phyloP scores from a whole-genome alignment of 2,888 invertebrate genomes.

The Leptopilina myrica region DNA sequence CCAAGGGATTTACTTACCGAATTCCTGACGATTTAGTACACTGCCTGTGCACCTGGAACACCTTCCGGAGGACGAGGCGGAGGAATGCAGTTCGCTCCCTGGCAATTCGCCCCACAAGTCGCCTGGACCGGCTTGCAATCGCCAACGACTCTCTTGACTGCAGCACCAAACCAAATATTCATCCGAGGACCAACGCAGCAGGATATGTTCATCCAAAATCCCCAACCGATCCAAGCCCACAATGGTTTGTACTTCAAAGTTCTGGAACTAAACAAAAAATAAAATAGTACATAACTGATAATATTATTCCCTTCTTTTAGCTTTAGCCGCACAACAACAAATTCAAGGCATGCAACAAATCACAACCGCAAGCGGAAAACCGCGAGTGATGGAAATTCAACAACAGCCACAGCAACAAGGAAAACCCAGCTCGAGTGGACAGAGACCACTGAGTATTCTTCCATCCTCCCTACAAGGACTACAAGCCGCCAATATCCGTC shows the following conservation, averaged over 20 bases:
- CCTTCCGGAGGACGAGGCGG: slow-evolving; percentile 69
- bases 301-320: slow-evolving; percentile 56
- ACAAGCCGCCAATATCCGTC: slow-evolving; percentile 82
- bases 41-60: slow-evolving; percentile 73
- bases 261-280: slow-evolving; percentile 1
- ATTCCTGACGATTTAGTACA: slow-evolving; percentile 67
- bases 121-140: slow-evolving; percentile 88
- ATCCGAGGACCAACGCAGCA: slow-evolving; percentile 87
- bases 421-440: slow-evolving; percentile 69
- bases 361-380: slow-evolving; percentile 74
- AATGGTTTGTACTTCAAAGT: slow-evolving; percentile 79
- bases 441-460: slow-evolving; percentile 79
- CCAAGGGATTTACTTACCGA: neutral
- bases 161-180: slow-evolving; percentile 88
- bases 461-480: slow-evolving; percentile 79
- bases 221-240: slow-evolving; percentile 83
- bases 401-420: slow-evolving; percentile 73
- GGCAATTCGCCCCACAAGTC: slow-evolving; percentile 88
- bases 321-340: slow-evolving; percentile 76
- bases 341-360: slow-evolving; percentile 74
- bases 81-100: slow-evolving; percentile 85
- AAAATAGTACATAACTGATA: neutral
- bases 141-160: slow-evolving; percentile 81
- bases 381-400: slow-evolving; percentile 75
- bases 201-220: slow-evolving; percentile 92